A percentile compares a stretch with the other conserved stretches of the same genome.
Conservation (phyloP, 2,888 invertebrate genomes). For the Dexiosoma caninum region DNA sequence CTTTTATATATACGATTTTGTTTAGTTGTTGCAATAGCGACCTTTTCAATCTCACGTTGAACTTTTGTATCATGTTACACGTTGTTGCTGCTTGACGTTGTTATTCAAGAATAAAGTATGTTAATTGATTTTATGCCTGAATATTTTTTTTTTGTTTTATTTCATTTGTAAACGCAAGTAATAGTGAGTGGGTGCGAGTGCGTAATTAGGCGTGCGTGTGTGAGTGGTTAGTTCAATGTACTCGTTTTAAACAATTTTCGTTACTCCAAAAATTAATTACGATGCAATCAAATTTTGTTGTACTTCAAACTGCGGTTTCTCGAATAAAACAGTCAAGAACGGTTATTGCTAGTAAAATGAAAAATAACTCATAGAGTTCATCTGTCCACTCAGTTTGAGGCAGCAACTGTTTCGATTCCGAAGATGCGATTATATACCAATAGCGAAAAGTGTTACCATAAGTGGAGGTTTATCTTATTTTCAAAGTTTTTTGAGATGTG, state of each 20-base stretch:
- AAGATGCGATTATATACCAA: no score
- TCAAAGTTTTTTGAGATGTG: no score
- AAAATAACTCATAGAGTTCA: no score
- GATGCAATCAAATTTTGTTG: no score
- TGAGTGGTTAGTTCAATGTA: background rate
- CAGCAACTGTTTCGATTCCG: no score
- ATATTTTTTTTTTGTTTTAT: constrained; percentile 5
- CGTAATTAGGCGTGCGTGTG: background rate
- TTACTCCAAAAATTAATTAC: no score
- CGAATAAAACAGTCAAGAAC: no score
- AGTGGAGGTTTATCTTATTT: no score
- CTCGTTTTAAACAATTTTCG: background rate
- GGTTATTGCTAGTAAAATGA: no score
- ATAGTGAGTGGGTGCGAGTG: background rate
- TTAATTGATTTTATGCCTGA: constrained; percentile 45
- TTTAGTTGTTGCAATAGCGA: constrained; percentile 24
- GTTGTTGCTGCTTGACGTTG: background rate
- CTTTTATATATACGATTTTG: constrained; percentile 26
- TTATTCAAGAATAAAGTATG: constrained; percentile 35
- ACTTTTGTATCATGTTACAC: constrained; percentile 45
- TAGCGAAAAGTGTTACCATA: no score
- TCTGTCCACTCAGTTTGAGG: no score
- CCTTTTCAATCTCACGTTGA: constrained; percentile 35
- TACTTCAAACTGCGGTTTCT: no score
- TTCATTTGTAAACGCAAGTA: background rate